Base-by-base conservation (phyloP, 2,113 vertebrate species). In the Balaenoptera acutorostrata region DNA sequence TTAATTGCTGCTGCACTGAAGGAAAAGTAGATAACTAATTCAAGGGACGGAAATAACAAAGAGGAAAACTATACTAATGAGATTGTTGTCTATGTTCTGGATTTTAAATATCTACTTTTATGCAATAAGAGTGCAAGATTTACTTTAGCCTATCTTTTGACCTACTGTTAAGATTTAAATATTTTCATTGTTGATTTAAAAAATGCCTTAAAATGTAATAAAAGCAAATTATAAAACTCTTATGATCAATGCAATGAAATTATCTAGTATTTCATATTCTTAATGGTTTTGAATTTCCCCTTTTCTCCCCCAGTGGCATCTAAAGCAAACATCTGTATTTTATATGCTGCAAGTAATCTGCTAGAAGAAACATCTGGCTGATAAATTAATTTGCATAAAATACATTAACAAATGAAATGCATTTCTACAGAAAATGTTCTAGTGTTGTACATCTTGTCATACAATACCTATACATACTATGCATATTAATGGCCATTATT, bases 1-100 rank as follows among this genome's bases (percentile, higher is more conserved):
- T 80, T 80, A 97, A 98, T 96, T 96, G 96, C 83, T 84, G 41
- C 31, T 97, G 88, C 91, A 95, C 88, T 97, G 88, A 97, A 98
- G 88, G 78, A 89, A 97, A 92, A 97, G 3, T 85, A 97, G 55
- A 88, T 88, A 93, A 85, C n/a, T 93, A 64, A 94, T 61, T 97
- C 89, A 84, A 88, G 95, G 41, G 74, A 55, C 96, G 86, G 93
- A 97, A 97, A 90, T 96, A 94, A 93, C 33, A 74, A 72, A 96
- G n/a, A 97, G 23, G 80, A 86, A 95, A 96, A 72, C 57, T 46
- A 66, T 78, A 21, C 61, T 97, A 92, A 98, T 96, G 63, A 97
- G 94, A 96, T 25, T 88, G 69, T 52, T 85, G 52, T 25, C 44
- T 97, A 71, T 87, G 98, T 78, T 80, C 77, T 59, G 92, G 95